A percentile compares a stretch with the other conserved stretches of the same genome.
Conservation (phyloP, 2,113 vertebrate genomes). For the Calyptommatus sinebrachiatus region DNA sequence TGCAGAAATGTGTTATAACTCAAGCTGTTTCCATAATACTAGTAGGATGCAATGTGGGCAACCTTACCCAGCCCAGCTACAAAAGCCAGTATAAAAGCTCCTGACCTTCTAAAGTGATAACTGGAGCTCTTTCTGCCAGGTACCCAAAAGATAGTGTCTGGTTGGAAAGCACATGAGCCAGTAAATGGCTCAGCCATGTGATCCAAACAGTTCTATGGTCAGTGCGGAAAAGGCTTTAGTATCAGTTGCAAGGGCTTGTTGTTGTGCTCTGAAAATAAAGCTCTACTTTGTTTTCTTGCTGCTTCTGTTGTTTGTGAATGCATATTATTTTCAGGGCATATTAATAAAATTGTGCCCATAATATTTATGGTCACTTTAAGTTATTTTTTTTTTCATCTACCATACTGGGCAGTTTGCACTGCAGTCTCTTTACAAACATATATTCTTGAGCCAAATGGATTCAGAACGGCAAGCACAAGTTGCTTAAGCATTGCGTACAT, state of each 20-base stretch:
- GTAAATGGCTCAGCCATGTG: too few species aligned
- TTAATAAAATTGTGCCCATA: neutral
- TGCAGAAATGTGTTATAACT: neutral
- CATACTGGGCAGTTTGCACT: neutral
- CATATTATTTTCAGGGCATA: constrained; percentile 9
- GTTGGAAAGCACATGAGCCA: too few species aligned
- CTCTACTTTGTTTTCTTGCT: neutral
- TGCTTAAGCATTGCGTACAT: constrained; percentile 10
- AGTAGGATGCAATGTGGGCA: too few species aligned
- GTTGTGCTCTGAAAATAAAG: neutral
- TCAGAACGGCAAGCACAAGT: neutral
- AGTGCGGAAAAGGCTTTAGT: neutral
- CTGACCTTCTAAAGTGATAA: too few species aligned
- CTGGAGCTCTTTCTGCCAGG: too few species aligned
- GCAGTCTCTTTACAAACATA: neutral
- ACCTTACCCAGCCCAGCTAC: too few species aligned
- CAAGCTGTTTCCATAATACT: too few species aligned
- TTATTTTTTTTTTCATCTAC: neutral
- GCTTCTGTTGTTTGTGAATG: neutral
- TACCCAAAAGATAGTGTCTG: too few species aligned
- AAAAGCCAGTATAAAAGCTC: too few species aligned
- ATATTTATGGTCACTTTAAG: neutral
- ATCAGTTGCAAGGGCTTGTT: neutral
- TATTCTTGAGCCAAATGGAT: neutral
- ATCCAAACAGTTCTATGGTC: neutral